Conservation (phyloP, 1,140 invertebrate genomes). For the Drosophila athabasca region DNA sequence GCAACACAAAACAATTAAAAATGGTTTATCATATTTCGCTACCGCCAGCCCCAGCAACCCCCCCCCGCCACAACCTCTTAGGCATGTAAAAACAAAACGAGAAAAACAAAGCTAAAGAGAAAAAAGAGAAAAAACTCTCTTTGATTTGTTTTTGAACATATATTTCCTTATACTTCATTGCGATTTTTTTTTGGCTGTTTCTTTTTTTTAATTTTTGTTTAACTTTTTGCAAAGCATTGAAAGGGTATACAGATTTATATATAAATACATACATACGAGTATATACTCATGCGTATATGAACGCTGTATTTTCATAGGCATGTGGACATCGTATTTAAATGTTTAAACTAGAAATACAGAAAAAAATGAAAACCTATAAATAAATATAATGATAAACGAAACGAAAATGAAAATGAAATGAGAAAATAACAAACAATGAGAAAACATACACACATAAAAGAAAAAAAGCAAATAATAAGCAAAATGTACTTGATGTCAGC, state of each 20-base stretch:
- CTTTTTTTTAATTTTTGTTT: conserved; percentile 33
- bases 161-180: conserved; percentile 4
- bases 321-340: conserved; percentile 69
- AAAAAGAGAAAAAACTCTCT: too few relatives aligned
- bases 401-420: conserved; percentile 23
- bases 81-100: neutral
- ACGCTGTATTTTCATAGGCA: conserved; percentile 71
- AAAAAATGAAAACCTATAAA: conserved; percentile 32
- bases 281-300: conserved; percentile 54
- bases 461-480: conserved; percentile 63
- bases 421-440: conserved; percentile 5
- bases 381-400: conserved; percentile 25
- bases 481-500: conserved; percentile 79
- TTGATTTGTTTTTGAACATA: conserved; percentile 1
- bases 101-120: too few relatives aligned
- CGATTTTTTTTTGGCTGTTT: conserved; percentile 20
- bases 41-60: conserved; percentile 1
- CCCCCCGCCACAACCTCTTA: neutral
- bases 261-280: conserved; percentile 38
- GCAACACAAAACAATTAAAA: neutral
- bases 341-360: conserved; percentile 71
- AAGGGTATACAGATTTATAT: conserved; percentile 69
- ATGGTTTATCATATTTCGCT: conserved; percentile 9
- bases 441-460: conserved; percentile 3
- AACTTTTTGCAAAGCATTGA: conserved; percentile 68